Percentiles rank a stretch among this genome's conserved stretches.
Conservation (phyloP, 92 coral and sea anemone genomes). For the Siderastrea radians region DNA sequence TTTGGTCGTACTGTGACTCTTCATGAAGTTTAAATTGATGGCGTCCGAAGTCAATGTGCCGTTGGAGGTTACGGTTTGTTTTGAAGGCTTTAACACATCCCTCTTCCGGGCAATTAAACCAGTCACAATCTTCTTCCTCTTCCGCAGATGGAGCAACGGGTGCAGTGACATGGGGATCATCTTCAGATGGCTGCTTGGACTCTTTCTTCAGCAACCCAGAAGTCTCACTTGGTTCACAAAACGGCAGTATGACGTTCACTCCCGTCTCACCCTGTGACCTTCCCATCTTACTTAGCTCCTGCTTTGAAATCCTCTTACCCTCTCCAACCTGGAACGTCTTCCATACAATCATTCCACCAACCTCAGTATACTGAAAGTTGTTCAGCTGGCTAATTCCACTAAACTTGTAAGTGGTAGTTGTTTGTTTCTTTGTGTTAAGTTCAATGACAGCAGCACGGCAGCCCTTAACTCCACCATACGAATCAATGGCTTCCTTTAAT, state of each 20-base stretch:
- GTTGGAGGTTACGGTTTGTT: slow-evolving; percentile 24
- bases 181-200: not conserved
- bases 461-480: too few species aligned
- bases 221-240: slow-evolving; percentile 25
- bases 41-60: slow-evolving; percentile 52
- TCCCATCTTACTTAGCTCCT: not conserved
- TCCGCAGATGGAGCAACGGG: not conserved
- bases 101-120: slow-evolving; percentile 55
- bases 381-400: too few species aligned
- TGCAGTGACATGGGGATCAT: not conserved
- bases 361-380: too few species aligned
- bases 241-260: slow-evolving; percentile 2
- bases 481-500: too few species aligned
- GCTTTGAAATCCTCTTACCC: too few species aligned
- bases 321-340: too few species aligned
- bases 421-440: too few species aligned
- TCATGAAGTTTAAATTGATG: slow-evolving; percentile 50
- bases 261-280: slow-evolving; percentile 4
- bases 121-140: not conserved
- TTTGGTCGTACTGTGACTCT: slow-evolving; percentile 64
- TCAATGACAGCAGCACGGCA: too few species aligned
- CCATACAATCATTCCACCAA: too few species aligned
- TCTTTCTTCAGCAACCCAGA: slow-evolving; percentile 30
- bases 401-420: too few species aligned
- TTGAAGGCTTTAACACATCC: slow-evolving; percentile 46